Evolutionary conservation across 2,888 invertebrate species (phyloP).

Genomic region (Napeogenes inachia): DNA sequence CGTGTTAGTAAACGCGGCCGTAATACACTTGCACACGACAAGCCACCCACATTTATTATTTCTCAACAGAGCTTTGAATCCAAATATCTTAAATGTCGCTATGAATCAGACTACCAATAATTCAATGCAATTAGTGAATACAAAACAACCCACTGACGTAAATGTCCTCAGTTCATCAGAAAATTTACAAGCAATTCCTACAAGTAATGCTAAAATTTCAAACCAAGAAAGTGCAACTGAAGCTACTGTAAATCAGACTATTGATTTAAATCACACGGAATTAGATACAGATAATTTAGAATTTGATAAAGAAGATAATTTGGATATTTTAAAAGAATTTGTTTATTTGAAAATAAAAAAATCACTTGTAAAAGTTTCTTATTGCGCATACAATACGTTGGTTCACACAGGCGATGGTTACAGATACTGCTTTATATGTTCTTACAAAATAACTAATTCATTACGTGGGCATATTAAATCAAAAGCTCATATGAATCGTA

Average conservation of each 20-base stretch:
- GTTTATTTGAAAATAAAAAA: conserved; percentile 36
- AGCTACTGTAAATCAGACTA: neutral
- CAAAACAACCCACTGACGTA: neutral
- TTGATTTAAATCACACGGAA: neutral
- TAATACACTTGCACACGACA: neutral
- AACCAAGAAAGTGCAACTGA: neutral
- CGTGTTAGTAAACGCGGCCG: neutral
- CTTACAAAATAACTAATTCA: neutral
- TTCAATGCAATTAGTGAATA: neutral
- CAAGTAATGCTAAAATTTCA: neutral
- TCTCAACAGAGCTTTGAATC: neutral
- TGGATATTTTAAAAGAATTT: conserved; percentile 26
- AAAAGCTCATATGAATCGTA: conserved; percentile 31
- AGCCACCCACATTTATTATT: neutral
- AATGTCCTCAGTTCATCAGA: too few relatives aligned
- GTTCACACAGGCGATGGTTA: conserved; percentile 32
- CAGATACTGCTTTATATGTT: conserved; percentile 33
- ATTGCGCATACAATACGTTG: conserved; percentile 31
- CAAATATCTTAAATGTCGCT: too few relatives aligned
- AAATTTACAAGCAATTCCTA: neutral
- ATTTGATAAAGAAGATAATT: conserved; percentile 9
- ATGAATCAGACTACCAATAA: neutral
- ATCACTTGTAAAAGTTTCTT: conserved; percentile 28
- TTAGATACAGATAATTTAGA: neutral
- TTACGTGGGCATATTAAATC: conserved; percentile 28